A percentile compares a stretch with the other conserved stretches of the same genome.
Conservation (phyloP, 2,888 invertebrate species). For the Machimus rusticus region DNA sequence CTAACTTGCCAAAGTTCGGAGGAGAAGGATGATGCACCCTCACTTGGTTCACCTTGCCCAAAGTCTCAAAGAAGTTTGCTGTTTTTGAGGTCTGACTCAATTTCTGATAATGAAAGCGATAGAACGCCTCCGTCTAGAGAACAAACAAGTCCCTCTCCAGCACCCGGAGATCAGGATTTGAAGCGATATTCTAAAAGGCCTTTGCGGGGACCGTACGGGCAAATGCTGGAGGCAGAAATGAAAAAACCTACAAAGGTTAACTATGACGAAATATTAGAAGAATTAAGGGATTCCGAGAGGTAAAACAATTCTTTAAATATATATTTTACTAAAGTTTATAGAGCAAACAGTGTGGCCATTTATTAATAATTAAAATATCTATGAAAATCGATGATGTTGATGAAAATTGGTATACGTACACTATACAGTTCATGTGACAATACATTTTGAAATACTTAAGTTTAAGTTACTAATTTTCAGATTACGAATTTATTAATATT, state of each 20-base stretch:
- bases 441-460: no score
- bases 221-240: slow-evolving; percentile 84
- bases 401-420: no score
- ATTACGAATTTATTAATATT: no score
- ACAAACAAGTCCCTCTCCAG: slow-evolving; percentile 68
- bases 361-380: no score
- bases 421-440: no score
- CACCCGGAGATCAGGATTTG: slow-evolving; percentile 67
- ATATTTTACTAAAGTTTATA: not conserved
- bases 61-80: slow-evolving; percentile 58
- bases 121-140: slow-evolving; percentile 67
- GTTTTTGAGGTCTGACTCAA: slow-evolving; percentile 69
- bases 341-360: no score
- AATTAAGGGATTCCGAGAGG: slow-evolving; percentile 58
- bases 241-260: slow-evolving; percentile 71
- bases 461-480: no score
- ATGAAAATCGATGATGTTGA: no score
- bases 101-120: slow-evolving; percentile 77
- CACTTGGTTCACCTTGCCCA: slow-evolving; percentile 50
- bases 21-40: slow-evolving; percentile 71
- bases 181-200: slow-evolving; percentile 79
- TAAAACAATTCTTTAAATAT: slow-evolving; percentile 49
- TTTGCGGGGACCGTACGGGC: slow-evolving; percentile 78
- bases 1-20: slow-evolving; percentile 78
- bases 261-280: slow-evolving; percentile 67